phyloP scores from a whole-genome alignment of 2,113 vertebrate species.

The Trichechus manatus region DNA sequence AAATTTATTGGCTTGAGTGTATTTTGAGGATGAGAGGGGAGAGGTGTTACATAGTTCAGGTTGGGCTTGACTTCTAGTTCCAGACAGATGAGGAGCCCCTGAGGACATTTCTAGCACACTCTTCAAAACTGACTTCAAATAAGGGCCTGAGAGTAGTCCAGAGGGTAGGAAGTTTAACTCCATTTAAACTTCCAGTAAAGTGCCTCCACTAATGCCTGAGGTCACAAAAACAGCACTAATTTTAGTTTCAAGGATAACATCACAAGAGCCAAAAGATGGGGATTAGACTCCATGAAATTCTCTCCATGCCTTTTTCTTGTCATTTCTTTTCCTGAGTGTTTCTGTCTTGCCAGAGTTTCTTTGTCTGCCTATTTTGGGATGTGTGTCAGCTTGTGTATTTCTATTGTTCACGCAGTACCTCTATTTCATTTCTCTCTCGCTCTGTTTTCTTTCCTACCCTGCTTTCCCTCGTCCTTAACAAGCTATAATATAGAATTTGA shows the following conservation, averaged over 20 bases:
- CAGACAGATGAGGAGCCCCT: not conserved
- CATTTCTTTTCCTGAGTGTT: not conserved
- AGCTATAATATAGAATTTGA: not conserved
- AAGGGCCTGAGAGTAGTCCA: not conserved
- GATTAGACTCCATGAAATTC: not conserved
- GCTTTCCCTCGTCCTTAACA: not conserved
- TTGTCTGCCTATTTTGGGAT: constrained; percentile 7
- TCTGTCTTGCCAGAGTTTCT: not conserved
- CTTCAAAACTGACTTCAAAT: not conserved
- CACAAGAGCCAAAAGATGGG: not conserved
- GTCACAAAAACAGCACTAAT: not conserved
- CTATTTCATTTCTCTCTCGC: not conserved
- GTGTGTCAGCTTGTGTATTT: not conserved
- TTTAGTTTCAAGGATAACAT: not conserved
- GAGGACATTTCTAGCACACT: not conserved
- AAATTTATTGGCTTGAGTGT: not conserved
- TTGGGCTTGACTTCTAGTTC: not conserved
- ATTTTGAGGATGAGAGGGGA: not conserved
- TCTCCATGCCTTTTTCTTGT: not conserved
- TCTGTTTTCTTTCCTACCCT: not conserved
- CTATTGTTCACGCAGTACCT: not conserved
- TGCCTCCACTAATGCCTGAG: not conserved
- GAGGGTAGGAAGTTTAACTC: not conserved
- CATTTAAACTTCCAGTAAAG: not conserved
- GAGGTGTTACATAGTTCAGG: no score